phyloP scores from a whole-genome alignment of 1,140 invertebrate genomes.

The Bombus sibiricus region DNA sequence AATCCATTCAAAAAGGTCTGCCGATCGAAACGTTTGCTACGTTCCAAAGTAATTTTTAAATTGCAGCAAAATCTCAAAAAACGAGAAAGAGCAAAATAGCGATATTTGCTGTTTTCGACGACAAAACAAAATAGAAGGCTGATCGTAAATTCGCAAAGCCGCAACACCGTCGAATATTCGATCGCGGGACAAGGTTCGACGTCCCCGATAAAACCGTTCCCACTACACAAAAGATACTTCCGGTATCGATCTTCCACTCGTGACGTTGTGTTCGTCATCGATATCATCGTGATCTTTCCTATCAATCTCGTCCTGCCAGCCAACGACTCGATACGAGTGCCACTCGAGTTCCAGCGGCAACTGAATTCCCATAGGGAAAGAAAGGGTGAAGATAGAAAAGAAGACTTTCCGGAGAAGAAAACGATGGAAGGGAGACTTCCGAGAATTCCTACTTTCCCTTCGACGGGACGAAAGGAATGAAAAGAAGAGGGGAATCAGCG shows the following conservation, averaged over 20 bases:
- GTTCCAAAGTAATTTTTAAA: no score
- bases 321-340: constrained; percentile 40
- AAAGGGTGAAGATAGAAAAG: neutral
- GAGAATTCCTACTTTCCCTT: constrained; percentile 27
- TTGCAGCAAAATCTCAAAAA: no score
- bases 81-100: no score
- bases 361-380: constrained; percentile 4
- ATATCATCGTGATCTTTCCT: constrained; percentile 41
- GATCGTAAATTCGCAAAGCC: constrained; percentile 23
- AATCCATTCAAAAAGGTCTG: neutral
- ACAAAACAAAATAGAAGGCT: no score
- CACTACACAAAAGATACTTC: constrained; percentile 17
- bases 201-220: constrained; percentile 38
- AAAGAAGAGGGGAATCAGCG: constrained; percentile 15
- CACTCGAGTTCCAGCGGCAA: constrained; percentile 29
- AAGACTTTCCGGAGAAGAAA: neutral
- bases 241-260: constrained; percentile 19
- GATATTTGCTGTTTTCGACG: neutral
- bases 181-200: neutral
- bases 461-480: neutral
- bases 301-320: constrained; percentile 34
- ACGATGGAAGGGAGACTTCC: neutral
- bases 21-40: no score
- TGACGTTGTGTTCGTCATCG: constrained; percentile 16
- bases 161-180: constrained; percentile 2